These are phyloP conservation scores for Procambarus virginalis DNA, from an alignment of 1,140 invertebrate genomes.

Conservation along the genomic window DNA sequence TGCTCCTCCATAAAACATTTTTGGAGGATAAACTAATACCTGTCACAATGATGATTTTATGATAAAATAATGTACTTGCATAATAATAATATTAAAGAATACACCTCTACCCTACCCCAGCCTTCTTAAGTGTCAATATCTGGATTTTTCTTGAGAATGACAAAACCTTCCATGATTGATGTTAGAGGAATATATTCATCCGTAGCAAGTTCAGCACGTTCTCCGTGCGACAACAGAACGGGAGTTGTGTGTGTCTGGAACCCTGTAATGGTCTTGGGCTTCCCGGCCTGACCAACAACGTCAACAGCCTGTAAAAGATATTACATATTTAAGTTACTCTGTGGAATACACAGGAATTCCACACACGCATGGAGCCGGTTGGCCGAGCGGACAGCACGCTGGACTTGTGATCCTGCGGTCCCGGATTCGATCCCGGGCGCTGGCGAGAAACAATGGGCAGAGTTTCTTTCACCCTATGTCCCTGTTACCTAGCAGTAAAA, in stretches of 20 bases:
- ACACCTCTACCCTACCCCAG: not conserved
- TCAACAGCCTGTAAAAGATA: slow-evolving; percentile 87
- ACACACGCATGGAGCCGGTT: too few relatives aligned
- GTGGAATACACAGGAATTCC: too few relatives aligned
- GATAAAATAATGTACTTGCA: not conserved
- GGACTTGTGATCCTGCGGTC: too few relatives aligned
- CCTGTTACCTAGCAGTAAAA: too few relatives aligned
- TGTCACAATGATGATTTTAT: not conserved
- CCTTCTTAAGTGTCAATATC: slow-evolving; percentile 59
- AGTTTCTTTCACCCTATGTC: too few relatives aligned
- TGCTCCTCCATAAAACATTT: too few relatives aligned
- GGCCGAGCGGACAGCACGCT: too few relatives aligned
- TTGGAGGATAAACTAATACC: too few relatives aligned
- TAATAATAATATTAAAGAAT: not conserved
- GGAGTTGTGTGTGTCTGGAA: slow-evolving; percentile 99
- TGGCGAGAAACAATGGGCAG: too few relatives aligned
- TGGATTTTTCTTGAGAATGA: slow-evolving; percentile 93
- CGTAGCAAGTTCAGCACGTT: slow-evolving; percentile 97
- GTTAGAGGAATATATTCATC: slow-evolving; percentile 97
- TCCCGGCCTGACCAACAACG: slow-evolving; percentile 99
- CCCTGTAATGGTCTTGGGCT: slow-evolving; percentile 99
- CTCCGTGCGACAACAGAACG: slow-evolving; percentile 95
- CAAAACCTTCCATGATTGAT: slow-evolving; percentile 99
- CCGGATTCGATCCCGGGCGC: too few relatives aligned
- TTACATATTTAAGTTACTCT: not conserved